phyloP scores from a whole-genome alignment of 2,888 invertebrate genomes.

The Rhamphomyia laevipes region DNA sequence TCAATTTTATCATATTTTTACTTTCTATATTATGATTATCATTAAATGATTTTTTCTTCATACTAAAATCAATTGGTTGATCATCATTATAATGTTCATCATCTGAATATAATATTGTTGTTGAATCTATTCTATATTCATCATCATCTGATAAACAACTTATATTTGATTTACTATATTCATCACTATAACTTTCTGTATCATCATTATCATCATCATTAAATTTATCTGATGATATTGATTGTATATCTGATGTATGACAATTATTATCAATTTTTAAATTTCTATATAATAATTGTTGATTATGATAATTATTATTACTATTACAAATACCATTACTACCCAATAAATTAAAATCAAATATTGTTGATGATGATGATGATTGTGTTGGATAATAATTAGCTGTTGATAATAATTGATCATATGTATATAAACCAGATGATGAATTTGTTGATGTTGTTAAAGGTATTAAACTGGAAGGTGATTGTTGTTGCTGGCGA shows the following conservation, averaged over 20 bases:
- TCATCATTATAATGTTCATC: slow-evolving; percentile 19
- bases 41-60: slow-evolving; percentile 24
- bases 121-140: slow-evolving; percentile 7
- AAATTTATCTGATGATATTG: no score
- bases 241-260: background rate
- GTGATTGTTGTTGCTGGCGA: no score
- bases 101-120: background rate
- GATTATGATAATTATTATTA: background rate
- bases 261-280: background rate
- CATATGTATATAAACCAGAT: slow-evolving; percentile 48
- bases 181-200: slow-evolving; percentile 18
- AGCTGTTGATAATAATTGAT: slow-evolving; percentile 28
- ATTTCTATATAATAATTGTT: background rate
- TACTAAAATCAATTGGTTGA: slow-evolving; percentile 33
- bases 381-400: slow-evolving; percentile 3
- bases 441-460: slow-evolving; percentile 50
- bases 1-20: background rate
- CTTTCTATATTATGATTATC: no score
- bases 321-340: background rate
- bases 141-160: slow-evolving; percentile 17
- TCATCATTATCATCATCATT: slow-evolving; percentile 19
- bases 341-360: background rate
- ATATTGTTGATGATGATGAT: background rate
- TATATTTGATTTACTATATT: slow-evolving; percentile 12
- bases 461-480: slow-evolving; percentile 39